These are phyloP conservation scores for Pycnomerus fuliginosus DNA, from an alignment of 2,888 invertebrate species.

Conservation along the genomic window DNA sequence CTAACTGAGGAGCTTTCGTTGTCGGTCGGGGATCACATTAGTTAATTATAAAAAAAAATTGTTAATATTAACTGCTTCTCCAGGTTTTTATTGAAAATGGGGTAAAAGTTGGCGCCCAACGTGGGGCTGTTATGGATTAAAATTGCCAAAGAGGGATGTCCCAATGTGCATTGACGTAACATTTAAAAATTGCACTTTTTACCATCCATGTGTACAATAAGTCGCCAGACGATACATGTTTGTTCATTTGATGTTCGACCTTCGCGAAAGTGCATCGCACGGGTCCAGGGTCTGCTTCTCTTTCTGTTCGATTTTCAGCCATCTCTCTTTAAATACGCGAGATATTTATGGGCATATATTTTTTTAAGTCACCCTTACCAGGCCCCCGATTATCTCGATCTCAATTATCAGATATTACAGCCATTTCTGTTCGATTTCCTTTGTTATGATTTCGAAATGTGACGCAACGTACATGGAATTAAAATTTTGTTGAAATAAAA, in stretches of 20 bases:
- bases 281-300: conserved; percentile 49
- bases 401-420: no score
- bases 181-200: conserved; percentile 14
- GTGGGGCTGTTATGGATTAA: no score
- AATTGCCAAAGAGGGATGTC: conserved; percentile 7
- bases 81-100: not conserved
- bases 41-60: no score
- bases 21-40: no score
- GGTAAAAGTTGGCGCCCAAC: no score
- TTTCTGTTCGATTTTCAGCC: conserved; percentile 44
- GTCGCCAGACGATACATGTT: conserved; percentile 49
- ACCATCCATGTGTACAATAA: conserved; percentile 30
- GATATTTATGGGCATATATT: conserved; percentile 30
- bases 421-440: no score
- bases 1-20: no score
- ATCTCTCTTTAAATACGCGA: conserved; percentile 43
- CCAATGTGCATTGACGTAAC: conserved; percentile 14
- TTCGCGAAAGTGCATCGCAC: conserved; percentile 54
- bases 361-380: conserved; percentile 11
- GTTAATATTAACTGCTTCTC: no score
- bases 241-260: conserved; percentile 51
- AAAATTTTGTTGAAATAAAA: no score
- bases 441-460: no score
- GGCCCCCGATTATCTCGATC: conserved; percentile 16
- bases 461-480: no score